These are phyloP conservation scores for Anhinga rufa DNA, from an alignment of 2,113 vertebrate genomes.

Conservation along the genomic window DNA sequence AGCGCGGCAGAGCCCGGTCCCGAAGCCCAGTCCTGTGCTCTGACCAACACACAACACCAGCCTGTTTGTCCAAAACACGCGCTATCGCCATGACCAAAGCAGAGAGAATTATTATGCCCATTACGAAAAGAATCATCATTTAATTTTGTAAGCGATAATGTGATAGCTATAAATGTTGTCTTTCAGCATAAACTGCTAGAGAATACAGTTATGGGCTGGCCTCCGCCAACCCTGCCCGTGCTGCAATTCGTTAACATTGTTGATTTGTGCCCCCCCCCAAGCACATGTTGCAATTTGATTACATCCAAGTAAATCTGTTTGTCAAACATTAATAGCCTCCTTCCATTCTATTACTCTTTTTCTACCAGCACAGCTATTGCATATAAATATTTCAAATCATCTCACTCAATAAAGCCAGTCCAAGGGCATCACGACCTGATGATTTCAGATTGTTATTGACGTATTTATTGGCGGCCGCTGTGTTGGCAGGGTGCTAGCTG, in stretches of 20 bases:
- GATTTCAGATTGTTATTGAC: not conserved
- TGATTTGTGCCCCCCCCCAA: not conserved
- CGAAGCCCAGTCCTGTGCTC: not conserved
- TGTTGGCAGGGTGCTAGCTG: not conserved
- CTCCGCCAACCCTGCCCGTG: not conserved
- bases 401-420: not conserved
- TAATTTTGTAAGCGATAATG: not conserved
- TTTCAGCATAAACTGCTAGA: not conserved
- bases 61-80: not conserved
- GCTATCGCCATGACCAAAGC: accelerated
- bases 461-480: not conserved
- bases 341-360: not conserved
- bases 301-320: not conserved
- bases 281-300: not conserved
- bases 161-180: not conserved
- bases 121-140: not conserved
- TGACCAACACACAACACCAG: accelerated
- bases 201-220: not conserved
- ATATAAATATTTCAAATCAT: not conserved
- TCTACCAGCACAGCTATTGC: not conserved
- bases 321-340: not conserved
- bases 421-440: slow-evolving; percentile 1
- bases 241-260: not conserved
- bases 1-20: not conserved
- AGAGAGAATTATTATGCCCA: not conserved